Conservation (phyloP, 2,888 invertebrate genomes). For the Scaeva pyrastri region DNA sequence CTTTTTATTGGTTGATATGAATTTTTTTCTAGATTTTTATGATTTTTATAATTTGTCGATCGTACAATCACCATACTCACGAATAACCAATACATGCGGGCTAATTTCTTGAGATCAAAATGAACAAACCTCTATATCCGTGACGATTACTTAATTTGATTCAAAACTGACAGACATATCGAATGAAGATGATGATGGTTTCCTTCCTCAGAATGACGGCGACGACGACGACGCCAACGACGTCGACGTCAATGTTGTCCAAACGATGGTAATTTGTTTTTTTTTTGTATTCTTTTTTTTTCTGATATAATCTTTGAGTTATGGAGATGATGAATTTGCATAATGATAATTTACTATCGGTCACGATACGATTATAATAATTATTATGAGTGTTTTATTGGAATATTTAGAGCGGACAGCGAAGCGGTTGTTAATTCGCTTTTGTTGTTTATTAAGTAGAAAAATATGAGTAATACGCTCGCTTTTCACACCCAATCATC, state of each 20-base stretch:
- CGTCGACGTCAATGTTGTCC: too few relatives aligned
- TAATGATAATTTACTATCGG: slow-evolving; percentile 52
- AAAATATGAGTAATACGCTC: neutral
- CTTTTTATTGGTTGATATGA: neutral
- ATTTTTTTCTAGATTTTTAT: neutral
- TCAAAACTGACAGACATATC: slow-evolving; percentile 26
- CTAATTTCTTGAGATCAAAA: slow-evolving; percentile 43
- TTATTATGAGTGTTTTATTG: slow-evolving; percentile 19
- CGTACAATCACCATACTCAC: neutral
- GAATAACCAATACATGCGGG: slow-evolving; percentile 13
- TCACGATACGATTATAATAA: slow-evolving; percentile 42
- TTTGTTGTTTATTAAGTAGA: neutral
- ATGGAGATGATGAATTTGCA: slow-evolving; percentile 54
- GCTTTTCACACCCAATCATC: neutral
- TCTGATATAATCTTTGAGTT: slow-evolving; percentile 60
- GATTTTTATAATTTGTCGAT: slow-evolving; percentile 17
- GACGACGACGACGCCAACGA: neutral
- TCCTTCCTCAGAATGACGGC: slow-evolving; percentile 45
- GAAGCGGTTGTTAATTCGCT: neutral
- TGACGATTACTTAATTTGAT: slow-evolving; percentile 67
- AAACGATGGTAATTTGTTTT: slow-evolving; percentile 7
- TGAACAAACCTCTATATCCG: slow-evolving; percentile 40
- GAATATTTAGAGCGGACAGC: neutral
- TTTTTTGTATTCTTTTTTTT: slow-evolving; percentile 2
- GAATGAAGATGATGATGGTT: slow-evolving; percentile 32